Evolutionary conservation across 35 echinoderm and acorn worm genomes (phyloP).

Genomic region (Heliocidaris erythrogramma): DNA sequence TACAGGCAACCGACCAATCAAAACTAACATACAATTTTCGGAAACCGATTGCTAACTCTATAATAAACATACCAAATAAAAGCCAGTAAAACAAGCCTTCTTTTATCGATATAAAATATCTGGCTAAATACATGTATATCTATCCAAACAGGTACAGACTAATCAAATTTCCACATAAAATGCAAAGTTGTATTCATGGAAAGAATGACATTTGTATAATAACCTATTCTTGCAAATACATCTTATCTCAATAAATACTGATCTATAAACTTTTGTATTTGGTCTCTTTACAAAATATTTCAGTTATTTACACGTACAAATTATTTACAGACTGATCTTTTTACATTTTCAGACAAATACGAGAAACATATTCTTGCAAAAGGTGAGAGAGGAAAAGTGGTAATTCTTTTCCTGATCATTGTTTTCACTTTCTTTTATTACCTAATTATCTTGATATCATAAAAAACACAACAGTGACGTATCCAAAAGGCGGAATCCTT

Average conservation of each 20-base stretch:
- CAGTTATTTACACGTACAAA: neutral
- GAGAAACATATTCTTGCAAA: neutral
- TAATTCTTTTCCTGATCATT: too few species aligned
- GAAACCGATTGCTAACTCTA: neutral
- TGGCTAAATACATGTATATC: neutral
- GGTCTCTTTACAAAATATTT: slow-evolving; percentile 18
- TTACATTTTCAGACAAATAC: neutral
- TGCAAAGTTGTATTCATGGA: neutral
- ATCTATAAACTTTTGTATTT: neutral
- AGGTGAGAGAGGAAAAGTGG: too few species aligned
- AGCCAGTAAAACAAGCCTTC: neutral
- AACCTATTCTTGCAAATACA: neutral
- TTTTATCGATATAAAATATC: neutral
- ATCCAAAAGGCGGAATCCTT: too few species aligned
- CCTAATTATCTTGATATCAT: too few species aligned
- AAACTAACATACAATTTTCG: neutral
- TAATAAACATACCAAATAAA: neutral
- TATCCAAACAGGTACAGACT: neutral
- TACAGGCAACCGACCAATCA: neutral
- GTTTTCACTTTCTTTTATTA: too few species aligned
- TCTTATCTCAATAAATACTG: neutral
- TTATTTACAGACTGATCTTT: neutral
- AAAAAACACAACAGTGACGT: too few species aligned
- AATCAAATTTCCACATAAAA: neutral
- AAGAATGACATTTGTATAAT: neutral